Percentiles rank a stretch among this genome's conserved stretches.
Conservation (phyloP, 1,140 invertebrate species). For the Aricia agestis region DNA sequence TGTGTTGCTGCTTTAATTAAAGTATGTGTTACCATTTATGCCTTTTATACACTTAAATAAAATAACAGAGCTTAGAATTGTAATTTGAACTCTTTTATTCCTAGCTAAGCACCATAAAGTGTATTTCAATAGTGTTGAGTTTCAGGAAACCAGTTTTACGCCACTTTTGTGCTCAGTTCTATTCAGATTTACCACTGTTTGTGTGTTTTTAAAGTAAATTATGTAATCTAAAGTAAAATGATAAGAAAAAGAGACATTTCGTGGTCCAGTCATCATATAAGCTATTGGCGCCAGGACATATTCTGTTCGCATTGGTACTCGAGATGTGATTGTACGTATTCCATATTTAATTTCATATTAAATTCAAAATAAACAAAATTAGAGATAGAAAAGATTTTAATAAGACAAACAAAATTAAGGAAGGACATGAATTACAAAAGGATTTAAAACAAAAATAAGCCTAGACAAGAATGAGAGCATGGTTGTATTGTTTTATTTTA, state of each 20-base stretch:
- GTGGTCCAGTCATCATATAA: slow-evolving; percentile 6
- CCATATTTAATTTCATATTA: too few species aligned
- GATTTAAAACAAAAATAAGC: too few species aligned
- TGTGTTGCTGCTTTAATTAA: neutral
- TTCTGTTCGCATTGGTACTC: neutral
- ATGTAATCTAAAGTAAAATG: neutral
- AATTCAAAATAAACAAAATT: too few species aligned
- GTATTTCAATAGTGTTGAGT: neutral
- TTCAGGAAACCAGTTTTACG: neutral
- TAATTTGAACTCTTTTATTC: neutral
- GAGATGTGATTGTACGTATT: slow-evolving; percentile 2
- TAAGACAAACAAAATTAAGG: too few species aligned
- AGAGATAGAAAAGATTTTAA: too few species aligned
- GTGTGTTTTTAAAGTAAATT: neutral
- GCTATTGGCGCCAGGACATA: neutral
- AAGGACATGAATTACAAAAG: too few species aligned
- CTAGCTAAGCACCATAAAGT: neutral
- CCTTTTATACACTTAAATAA: neutral
- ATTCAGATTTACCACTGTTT: neutral
- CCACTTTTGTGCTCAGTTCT: slow-evolving; percentile 5
- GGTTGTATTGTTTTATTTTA: too few species aligned
- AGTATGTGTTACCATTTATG: neutral
- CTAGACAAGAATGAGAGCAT: too few species aligned
- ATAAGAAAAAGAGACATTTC: slow-evolving; percentile 6
- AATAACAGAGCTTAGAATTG: neutral